Evolutionary conservation across 2,888 invertebrate species (phyloP).

Genomic region (Crossocerus cetratus): DNA sequence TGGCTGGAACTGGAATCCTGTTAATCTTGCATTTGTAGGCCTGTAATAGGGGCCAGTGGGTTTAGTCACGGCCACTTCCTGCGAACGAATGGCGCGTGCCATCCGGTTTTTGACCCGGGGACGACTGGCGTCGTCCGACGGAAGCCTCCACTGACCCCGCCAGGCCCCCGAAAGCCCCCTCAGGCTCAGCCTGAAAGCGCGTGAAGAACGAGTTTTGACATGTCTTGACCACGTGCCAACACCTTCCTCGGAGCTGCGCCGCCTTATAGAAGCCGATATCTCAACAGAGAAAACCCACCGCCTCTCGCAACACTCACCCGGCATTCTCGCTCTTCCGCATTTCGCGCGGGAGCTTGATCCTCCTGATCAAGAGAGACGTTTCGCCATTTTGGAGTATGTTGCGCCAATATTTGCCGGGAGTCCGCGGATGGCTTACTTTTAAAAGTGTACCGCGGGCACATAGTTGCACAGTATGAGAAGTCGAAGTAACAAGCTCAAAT

Average conservation of each 20-base stretch:
- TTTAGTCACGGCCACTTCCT: slow-evolving; percentile 30
- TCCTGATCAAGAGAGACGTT: background rate
- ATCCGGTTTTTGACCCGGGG: slow-evolving; percentile 72
- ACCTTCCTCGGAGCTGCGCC: slow-evolving; percentile 55
- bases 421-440: too few relatives aligned
- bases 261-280: slow-evolving; percentile 37
- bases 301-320: background rate
- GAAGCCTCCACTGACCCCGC: slow-evolving; percentile 57
- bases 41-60: slow-evolving; percentile 8
- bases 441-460: too few relatives aligned
- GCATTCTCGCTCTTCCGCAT: slow-evolving; percentile 24
- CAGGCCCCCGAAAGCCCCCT: slow-evolving; percentile 55
- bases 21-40: slow-evolving; percentile 14
- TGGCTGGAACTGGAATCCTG: background rate
- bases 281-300: slow-evolving; percentile 11
- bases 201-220: slow-evolving; percentile 74
- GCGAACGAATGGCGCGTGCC: slow-evolving; percentile 52
- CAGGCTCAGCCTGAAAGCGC: slow-evolving; percentile 42
- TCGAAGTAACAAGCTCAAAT: slow-evolving; percentile 36
- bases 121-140: slow-evolving; percentile 39
- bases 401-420: too few relatives aligned
- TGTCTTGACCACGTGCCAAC: slow-evolving; percentile 72
- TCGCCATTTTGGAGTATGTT: background rate
- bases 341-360: background rate
- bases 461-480: too few relatives aligned